Evolutionary conservation across 1,140 invertebrate genomes (phyloP), one percentile per base, ranked within the genome.

Genomic region (Listronotus bonariensis): DNA sequence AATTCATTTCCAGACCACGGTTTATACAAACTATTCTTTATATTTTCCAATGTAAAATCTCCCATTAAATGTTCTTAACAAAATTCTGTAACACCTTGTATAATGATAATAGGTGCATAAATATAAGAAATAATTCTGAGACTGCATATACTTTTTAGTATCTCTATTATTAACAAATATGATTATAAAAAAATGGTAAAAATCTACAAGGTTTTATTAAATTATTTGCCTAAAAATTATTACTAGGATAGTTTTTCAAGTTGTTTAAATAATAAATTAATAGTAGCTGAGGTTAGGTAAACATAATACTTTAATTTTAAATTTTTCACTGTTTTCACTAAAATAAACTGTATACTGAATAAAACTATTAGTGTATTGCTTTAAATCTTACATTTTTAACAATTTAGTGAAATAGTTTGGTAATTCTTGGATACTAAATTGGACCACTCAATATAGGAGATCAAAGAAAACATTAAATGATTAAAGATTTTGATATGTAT

Each of bases 211-310:
- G 15, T 15, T 14, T 53, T 4, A 15, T 53, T 36, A n/a, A 56
- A 38, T 15, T 38, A 54, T 54, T 18, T 41, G n/a, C 14, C 36
- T 54, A 20, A 12, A 17, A 54, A 56, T 18, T 40, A 56, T 56
- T 43, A 49, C 34, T 38, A 18, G 6, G 18, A 26, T 26, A 26
- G 20, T 26, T 26, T 26, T 26, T 26, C 1, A 26, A 5, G 20
- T 26, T 26, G 20, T 26, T 26, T 26, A 26, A 26, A 26, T 26
- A 26, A 26, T 8, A 42, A 38, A 36, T 58, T 48, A 58, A 58
- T 58, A 58, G 56, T 58, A 58, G 56, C 34, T 58, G 56, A 58
- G 56, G 56, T 40, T 42, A n/a, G 48, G 56, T 58, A 43, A 58
- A 48, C 42, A 17, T 12, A 3, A 15, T 40, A 31, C 18, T 6